These are phyloP conservation scores for Brachyopa scutellaris DNA, from an alignment of 2,888 invertebrate genomes.

Conservation along the genomic window DNA sequence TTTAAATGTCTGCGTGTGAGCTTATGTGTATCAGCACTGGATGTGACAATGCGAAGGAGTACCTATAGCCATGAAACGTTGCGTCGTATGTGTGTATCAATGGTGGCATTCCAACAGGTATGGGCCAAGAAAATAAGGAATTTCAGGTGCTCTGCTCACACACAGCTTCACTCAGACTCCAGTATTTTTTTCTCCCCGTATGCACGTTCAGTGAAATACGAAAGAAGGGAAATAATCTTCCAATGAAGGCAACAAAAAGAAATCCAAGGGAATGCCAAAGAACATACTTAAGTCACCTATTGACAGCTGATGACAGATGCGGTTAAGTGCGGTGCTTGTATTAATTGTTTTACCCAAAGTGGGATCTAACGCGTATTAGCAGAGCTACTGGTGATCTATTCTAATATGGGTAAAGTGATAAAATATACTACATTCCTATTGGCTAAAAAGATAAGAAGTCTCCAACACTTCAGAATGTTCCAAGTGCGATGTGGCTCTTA, in stretches of 20 bases:
- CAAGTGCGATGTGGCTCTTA: too few relatives aligned
- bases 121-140: conserved; percentile 70
- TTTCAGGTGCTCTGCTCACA: conserved; percentile 66
- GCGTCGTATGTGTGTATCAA: conserved; percentile 64
- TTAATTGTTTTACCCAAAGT: conserved; percentile 58
- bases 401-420: conserved; percentile 22
- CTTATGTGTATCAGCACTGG: not conserved
- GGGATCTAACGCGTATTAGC: conserved; percentile 28
- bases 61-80: conserved; percentile 54
- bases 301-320: conserved; percentile 67
- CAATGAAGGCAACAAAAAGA: conserved; percentile 9
- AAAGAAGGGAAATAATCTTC: conserved; percentile 38
- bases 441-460: not conserved
- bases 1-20: conserved; percentile 41
- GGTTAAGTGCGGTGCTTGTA: conserved; percentile 48
- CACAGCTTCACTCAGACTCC: conserved; percentile 31
- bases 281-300: conserved; percentile 69
- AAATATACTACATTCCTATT: conserved; percentile 17
- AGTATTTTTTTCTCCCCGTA: not conserved
- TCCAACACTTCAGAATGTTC: conserved; percentile 4
- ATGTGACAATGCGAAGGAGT: conserved; percentile 69
- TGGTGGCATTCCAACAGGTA: conserved; percentile 68
- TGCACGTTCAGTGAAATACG: too few relatives aligned
- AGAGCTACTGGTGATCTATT: conserved; percentile 37
- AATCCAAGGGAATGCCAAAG: conserved; percentile 35